Base-by-base conservation (phyloP, 2,113 vertebrate species). In the Nansenia antarctica region DNA sequence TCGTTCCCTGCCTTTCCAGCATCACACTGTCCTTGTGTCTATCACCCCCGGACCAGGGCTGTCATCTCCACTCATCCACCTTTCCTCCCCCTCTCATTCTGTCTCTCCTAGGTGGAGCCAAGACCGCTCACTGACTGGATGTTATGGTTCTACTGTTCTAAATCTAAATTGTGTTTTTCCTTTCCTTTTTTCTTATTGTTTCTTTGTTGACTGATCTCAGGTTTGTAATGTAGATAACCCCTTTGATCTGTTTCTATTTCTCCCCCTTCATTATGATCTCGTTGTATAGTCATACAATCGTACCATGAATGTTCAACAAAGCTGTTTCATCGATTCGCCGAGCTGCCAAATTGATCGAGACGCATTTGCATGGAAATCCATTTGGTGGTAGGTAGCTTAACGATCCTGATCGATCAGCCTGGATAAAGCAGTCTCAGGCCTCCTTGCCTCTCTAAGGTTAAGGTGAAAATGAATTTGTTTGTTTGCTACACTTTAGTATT, bases 391-490 rank as follows among this genome's bases (percentile, higher is more conserved):
- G 69, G 64, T 22, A 65, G 80, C 78, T 24, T 52, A 69, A 80
- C 80, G 85, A 86, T 86, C 80, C 78, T 70, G 78, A 90, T 90
- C 81, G 86, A 90, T 88, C 83, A 74, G 79, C 18, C 24, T 71
- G 84, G 83, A 86, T 85, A 67, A 86, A 72, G 83, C 20, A 55
- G 73, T 32, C 71, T 72, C 74, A 68, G 67, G 69, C 58, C 72
- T 32, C 47, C 76, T 75, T 29, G 77, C 63, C 79, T 85, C 58
- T 42, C 73, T 77, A 37, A 85, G 89, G 87, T 87, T 84, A 78
- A 89, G 90, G 89, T 91, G 86, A 86, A 91, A 87, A 90, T 91
- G 77, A 81, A 90, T 91, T 90, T 84, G 80, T 72, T 83, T 85
- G 80, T 88, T 90, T 64, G 82, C 82, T 85, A 82, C 78, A 65